A percentile compares a stretch with the other conserved stretches of the same genome.
Evolutionary conservation across 2,113 vertebrate genomes (phyloP).

Genomic region (Sigmodon hispidus): DNA sequence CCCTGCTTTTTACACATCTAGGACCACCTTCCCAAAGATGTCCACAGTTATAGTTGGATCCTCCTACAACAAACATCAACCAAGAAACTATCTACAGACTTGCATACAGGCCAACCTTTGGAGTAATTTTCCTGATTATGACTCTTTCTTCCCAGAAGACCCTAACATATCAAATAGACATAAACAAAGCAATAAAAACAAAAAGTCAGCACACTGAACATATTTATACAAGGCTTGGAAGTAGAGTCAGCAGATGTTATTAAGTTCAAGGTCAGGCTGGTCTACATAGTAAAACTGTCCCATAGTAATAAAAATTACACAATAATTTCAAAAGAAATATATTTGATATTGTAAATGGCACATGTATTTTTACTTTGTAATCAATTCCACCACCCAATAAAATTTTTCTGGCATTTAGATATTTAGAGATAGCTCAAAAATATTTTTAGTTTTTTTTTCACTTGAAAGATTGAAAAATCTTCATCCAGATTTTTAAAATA

Average conservation of each 20-base stretch:
- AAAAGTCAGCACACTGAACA: not conserved
- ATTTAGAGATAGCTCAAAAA: not conserved
- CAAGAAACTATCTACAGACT: not conserved
- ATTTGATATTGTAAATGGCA: not conserved
- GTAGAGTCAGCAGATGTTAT: not conserved
- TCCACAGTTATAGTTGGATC: not conserved
- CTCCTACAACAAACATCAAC: not conserved
- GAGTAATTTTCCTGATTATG: not conserved
- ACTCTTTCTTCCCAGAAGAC: not conserved
- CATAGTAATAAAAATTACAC: no score
- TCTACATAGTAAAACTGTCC: not conserved
- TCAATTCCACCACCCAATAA: not conserved
- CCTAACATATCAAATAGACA: not conserved
- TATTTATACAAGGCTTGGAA: not conserved
- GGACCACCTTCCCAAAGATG: not conserved
- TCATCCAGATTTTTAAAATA: slow-evolving; percentile 6
- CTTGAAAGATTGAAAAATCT: not conserved
- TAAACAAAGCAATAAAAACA: not conserved
- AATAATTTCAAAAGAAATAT: not conserved
- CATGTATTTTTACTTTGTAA: not conserved
- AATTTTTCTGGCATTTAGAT: not conserved
- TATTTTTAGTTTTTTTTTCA: slow-evolving; percentile 9
- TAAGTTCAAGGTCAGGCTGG: not conserved
- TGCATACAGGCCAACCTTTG: not conserved
- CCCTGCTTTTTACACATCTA: not conserved